Base-by-base conservation (phyloP, 2,888 invertebrate species). In the Orchesella flavescens region DNA sequence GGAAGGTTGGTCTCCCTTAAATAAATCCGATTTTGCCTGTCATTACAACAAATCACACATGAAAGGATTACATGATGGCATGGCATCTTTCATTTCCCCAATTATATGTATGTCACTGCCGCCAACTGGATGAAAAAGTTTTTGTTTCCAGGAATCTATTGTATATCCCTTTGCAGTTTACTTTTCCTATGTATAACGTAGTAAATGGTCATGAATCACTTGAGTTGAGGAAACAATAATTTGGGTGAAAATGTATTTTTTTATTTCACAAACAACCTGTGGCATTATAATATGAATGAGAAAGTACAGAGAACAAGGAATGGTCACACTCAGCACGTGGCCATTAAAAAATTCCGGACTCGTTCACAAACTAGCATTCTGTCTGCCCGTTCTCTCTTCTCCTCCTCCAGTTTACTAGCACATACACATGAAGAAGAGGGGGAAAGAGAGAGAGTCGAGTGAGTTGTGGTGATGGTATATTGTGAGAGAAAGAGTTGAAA, bases 251-350 rank as follows among this genome's bases (percentile, higher is more conserved):
- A 46, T n/a, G 53, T 23, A 13, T 61, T 73, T 72, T 77, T 71
- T 61, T 73, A 59, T 77, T 71, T 79, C 72, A 59, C 74, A 72
- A 86, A 84, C 87, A 87, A 87, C 87, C 87, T 87, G 86, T 86
- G 85, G 87, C 84, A 87, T 68, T 85, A 81, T 84, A 84, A 77
- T 83, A 77, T 65, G 66, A 59, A 83, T 66, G 81, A 59, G 68
- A 76, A 74, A 81, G 74, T 75, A 69, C 65, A 72, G 61, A 49
- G 65, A 63, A 73, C 69, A 66, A 61, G 72, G 69, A 83, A 76
- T 82, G 84, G 85, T 86, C 86, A 85, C 86, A 83, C 78, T 74
- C 83, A 85, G 86, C 87, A 88, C 86, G 87, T 88, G 87, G 84
- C 86, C 85, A 86, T 86, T 87, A 87, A 86, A 86, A 86, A 87